A percentile compares a stretch with the other conserved stretches of the same genome.
Evolutionary conservation across 2,797 vertebrate genomes (phyloP).

Genomic region (Cryptoprocta ferox): DNA sequence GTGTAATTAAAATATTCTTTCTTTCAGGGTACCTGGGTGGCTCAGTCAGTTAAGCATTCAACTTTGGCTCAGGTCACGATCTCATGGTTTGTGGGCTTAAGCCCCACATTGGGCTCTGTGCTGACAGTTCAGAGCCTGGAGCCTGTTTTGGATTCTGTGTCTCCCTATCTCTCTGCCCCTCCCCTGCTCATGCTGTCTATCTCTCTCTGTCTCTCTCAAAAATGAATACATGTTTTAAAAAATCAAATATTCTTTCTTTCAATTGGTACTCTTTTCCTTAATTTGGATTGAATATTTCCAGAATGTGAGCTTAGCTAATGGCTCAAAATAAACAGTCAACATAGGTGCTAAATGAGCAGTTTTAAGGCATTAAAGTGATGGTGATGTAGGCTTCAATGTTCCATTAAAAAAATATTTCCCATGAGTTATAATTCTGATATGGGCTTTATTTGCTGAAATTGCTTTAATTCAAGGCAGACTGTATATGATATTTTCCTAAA

Average conservation of each 20-base stretch:
- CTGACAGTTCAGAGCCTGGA: too few relatives aligned
- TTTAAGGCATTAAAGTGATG: neutral
- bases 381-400: neutral
- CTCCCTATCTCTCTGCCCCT: too few relatives aligned
- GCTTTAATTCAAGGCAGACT: conserved; percentile 41
- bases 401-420: neutral
- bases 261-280: neutral
- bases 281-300: conserved; percentile 20
- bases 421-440: neutral
- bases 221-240: too few relatives aligned
- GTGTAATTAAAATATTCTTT: conserved; percentile 54
- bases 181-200: too few relatives aligned
- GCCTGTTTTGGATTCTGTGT: too few relatives aligned
- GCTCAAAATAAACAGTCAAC: neutral
- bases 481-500: conserved; percentile 5
- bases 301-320: neutral
- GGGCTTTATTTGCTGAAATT: conserved; percentile 49
- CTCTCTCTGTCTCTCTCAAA: too few relatives aligned
- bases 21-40: neutral
- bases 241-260: conserved; percentile 46
- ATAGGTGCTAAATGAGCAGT: neutral
- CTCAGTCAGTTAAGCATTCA: too few relatives aligned
- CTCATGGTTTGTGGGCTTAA: too few relatives aligned
- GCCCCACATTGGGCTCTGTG: too few relatives aligned
- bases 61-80: too few relatives aligned